Percentiles rank a stretch among this genome's conserved stretches.
Conservation (phyloP, 2,888 invertebrate genomes). For the Notodonta dromedarius region DNA sequence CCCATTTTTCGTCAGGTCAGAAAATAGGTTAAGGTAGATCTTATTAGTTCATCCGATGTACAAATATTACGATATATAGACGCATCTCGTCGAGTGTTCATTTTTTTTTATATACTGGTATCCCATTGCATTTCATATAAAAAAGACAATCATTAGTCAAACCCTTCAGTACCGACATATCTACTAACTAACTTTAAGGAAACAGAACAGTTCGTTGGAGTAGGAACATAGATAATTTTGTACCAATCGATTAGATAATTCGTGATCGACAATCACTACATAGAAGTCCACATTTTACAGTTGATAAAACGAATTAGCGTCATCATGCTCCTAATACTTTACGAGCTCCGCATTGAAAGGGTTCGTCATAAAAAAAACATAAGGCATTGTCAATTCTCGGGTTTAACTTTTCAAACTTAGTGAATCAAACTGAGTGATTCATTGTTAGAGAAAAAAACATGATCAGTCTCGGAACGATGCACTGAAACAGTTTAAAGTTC, state of each 20-base stretch:
- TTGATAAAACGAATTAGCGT: slow-evolving; percentile 9
- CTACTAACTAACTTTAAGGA: no score
- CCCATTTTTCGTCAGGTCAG: no score
- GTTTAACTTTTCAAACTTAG: slow-evolving; percentile 45
- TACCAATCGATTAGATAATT: no score
- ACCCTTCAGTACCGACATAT: no score
- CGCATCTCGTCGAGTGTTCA: no score
- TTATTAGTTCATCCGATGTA: no score
- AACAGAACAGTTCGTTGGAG: slow-evolving; percentile 3
- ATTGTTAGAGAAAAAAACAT: slow-evolving; percentile 33
- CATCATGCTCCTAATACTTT: neutral
- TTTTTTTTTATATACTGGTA: no score
- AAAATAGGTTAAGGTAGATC: no score
- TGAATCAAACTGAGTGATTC: slow-evolving; percentile 51
- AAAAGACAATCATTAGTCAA: no score
- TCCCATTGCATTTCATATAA: no score
- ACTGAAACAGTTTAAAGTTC: slow-evolving; percentile 31
- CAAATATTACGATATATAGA: no score
- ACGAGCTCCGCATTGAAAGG: slow-evolving; percentile 8
- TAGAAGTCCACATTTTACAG: neutral
- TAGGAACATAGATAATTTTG: no score
- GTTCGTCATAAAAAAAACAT: slow-evolving; percentile 10
- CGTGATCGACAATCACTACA: neutral
- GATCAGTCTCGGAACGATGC: slow-evolving; percentile 11
- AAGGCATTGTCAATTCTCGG: slow-evolving; percentile 40